These are phyloP conservation scores for Paralinhomoeus sp. DNA, from an alignment of 2,888 invertebrate genomes.

Conservation along the genomic window DNA sequence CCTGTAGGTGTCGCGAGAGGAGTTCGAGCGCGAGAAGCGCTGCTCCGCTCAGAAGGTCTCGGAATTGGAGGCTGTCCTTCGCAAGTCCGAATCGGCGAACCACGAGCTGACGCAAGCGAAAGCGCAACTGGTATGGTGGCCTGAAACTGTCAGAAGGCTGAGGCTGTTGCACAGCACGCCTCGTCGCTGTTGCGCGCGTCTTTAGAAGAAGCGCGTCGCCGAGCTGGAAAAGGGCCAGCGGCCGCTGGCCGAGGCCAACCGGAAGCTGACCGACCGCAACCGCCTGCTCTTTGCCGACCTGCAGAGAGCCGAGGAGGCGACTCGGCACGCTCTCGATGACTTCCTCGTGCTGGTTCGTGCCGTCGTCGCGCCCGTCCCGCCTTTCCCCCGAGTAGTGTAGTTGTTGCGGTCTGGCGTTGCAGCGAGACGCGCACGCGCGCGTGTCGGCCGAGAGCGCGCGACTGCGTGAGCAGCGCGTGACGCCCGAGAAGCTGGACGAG, in stretches of 20 bases:
- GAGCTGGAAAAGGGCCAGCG: slow-evolving; percentile 20
- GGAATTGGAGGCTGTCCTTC: slow-evolving; percentile 11
- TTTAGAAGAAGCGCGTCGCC: slow-evolving; percentile 21
- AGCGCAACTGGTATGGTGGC: slow-evolving; percentile 21
- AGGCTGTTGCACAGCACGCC: too few species aligned
- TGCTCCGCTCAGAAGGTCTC: slow-evolving; percentile 18
- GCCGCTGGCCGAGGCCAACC: slow-evolving; percentile 19
- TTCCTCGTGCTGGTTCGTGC: slow-evolving; percentile 15
- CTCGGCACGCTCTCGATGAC: slow-evolving; percentile 17
- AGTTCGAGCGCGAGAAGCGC: slow-evolving; percentile 17
- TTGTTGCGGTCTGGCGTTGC: slow-evolving; percentile 1
- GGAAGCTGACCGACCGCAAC: slow-evolving; percentile 18
- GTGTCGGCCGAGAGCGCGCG: slow-evolving; percentile 16
- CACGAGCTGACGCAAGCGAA: slow-evolving; percentile 16
- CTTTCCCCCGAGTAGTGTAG: too few species aligned
- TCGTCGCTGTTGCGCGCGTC: too few species aligned
- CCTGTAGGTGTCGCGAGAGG: slow-evolving; percentile 19
- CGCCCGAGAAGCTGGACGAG: slow-evolving; percentile 22
- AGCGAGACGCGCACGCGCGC: slow-evolving; percentile 20
- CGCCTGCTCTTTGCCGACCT: slow-evolving; percentile 8
- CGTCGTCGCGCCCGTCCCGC: too few species aligned
- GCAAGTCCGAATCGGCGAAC: slow-evolving; percentile 14
- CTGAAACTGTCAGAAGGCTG: too few species aligned
- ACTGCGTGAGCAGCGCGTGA: slow-evolving; percentile 17
- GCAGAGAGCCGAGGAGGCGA: slow-evolving; percentile 16